phyloP scores from a whole-genome alignment of 53 echinoderm and acorn worm genomes.

The Holothuria scabra region DNA sequence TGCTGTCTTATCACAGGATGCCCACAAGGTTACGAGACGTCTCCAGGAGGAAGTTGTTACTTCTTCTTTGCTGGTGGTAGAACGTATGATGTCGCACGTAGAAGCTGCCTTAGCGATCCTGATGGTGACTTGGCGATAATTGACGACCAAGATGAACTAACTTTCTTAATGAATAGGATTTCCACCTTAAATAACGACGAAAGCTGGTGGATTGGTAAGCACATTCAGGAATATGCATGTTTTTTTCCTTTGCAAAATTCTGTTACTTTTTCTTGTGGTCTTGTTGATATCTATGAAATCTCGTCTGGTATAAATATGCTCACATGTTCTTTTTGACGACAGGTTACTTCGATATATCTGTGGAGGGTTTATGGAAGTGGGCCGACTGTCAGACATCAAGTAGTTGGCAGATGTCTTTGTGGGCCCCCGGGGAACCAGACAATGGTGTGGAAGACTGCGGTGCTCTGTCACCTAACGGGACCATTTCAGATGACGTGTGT shows the following conservation, averaged over 20 bases:
- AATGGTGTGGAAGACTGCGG: too few species aligned
- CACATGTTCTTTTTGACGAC: too few species aligned
- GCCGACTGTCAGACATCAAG: too few species aligned
- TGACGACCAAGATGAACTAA: slow-evolving; percentile 63
- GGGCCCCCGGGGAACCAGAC: too few species aligned
- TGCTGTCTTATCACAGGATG: slow-evolving; percentile 16
- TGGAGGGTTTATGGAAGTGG: too few species aligned
- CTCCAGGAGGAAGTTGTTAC: slow-evolving; percentile 59
- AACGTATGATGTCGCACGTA: slow-evolving; percentile 22
- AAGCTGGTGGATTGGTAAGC: slow-evolving; percentile 61
- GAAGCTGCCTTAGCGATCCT: slow-evolving; percentile 24
- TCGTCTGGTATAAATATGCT: too few species aligned
- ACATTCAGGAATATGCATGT: neutral
- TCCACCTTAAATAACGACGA: slow-evolving; percentile 7
- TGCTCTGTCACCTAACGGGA: too few species aligned
- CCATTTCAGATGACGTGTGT: too few species aligned
- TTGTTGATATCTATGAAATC: too few species aligned
- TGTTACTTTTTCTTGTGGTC: too few species aligned
- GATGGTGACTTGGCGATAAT: slow-evolving; percentile 75
- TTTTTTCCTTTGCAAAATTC: neutral
- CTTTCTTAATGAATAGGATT: slow-evolving; percentile 54
- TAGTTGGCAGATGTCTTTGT: too few species aligned
- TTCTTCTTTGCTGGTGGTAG: slow-evolving; percentile 21
- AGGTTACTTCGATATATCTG: too few species aligned
- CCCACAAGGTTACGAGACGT: slow-evolving; percentile 51